Evolutionary conservation across 2,888 invertebrate genomes (phyloP), one percentile per base, ranked within the genome.

Genomic region (Platycheirus albimanus): DNA sequence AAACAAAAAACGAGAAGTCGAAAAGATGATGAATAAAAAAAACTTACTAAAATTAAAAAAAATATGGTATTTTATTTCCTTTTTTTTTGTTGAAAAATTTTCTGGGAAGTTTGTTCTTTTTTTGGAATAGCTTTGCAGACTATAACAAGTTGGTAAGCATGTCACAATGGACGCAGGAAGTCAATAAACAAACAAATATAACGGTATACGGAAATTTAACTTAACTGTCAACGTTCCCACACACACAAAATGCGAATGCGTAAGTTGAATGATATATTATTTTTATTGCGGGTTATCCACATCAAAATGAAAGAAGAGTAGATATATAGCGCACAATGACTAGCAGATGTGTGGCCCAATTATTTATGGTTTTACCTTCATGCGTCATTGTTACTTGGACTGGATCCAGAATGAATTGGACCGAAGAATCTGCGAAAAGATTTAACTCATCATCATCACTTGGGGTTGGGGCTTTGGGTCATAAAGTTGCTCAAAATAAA

Each of bases 301-400:
- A 38, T 38, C 20, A 24, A 41, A 24, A 20, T 38, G n/a, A n/a
- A 36, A 20, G 24, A 54, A 54, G 8, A 54, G 2, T 15, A n/a
- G n/a, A n/a, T 24, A 43, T 45, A n/a, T n/a, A 7, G 19, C 6
- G 51, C 15, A 15, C 56, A 67, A 52, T 52, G 69, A 58, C 58
- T 8, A 33, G 11, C 67, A 61, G 69, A 70, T 77, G 69, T 69
- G 52, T 47, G 69, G 10, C 45, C 54, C 69, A 69, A 70, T 63
- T 77, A 54, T 70, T 77, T 70, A 61, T 36, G 67, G 13, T 3
- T 43, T 52, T 33, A 63, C 38, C 17, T 76, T 71, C 28, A 43
- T 45, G 30, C 36, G 49, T 38, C 41, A n/a, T 4, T 7, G n/a
- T 45, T 43, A 30, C 41, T 76, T 76, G 69, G 69, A 69, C 54